Conservation (phyloP, 2,113 vertebrate species). For the Tetraodon nigroviridis region DNA sequence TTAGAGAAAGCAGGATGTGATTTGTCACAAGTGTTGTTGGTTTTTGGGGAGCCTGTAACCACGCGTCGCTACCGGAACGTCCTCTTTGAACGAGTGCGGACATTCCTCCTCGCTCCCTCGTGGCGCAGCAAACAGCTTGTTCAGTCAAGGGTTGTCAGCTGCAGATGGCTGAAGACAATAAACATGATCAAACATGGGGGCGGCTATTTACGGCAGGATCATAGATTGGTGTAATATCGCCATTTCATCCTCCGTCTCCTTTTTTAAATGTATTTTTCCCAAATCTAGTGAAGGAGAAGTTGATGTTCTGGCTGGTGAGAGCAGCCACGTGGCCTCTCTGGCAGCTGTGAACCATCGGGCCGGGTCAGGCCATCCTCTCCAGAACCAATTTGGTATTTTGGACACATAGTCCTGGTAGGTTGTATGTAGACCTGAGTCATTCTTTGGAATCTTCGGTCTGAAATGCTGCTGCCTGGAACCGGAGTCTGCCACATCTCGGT, state of each 20-base stretch:
- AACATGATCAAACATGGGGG: slow-evolving; percentile 69
- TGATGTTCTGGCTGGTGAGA: slow-evolving; percentile 20
- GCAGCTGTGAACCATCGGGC: slow-evolving; percentile 37
- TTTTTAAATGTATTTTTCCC: background rate
- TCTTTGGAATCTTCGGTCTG: no score
- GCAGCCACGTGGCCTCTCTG: slow-evolving; percentile 1
- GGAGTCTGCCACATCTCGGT: slow-evolving; percentile 25
- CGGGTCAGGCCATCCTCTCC: slow-evolving; percentile 4
- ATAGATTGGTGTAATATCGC: slow-evolving; percentile 1
- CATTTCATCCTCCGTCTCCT: slow-evolving; percentile 3
- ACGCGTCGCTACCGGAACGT: slow-evolving; percentile 24
- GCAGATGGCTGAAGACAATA: slow-evolving; percentile 75
- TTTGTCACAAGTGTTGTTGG: background rate
- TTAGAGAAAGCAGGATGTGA: slow-evolving; percentile 2
- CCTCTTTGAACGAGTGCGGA: slow-evolving; percentile 40
- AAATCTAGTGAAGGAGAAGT: background rate
- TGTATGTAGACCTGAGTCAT: no score
- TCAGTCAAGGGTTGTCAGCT: slow-evolving; percentile 69
- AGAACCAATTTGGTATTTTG: no score
- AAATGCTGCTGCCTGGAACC: slow-evolving; percentile 13
- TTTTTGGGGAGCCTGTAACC: background rate
- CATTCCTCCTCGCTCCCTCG: slow-evolving; percentile 45
- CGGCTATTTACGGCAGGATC: slow-evolving; percentile 41
- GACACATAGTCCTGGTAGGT: no score
- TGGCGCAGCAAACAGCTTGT: slow-evolving; percentile 65